Evolutionary conservation across 2,113 vertebrate genomes (phyloP).

Genomic region (Pavo muticus): DNA sequence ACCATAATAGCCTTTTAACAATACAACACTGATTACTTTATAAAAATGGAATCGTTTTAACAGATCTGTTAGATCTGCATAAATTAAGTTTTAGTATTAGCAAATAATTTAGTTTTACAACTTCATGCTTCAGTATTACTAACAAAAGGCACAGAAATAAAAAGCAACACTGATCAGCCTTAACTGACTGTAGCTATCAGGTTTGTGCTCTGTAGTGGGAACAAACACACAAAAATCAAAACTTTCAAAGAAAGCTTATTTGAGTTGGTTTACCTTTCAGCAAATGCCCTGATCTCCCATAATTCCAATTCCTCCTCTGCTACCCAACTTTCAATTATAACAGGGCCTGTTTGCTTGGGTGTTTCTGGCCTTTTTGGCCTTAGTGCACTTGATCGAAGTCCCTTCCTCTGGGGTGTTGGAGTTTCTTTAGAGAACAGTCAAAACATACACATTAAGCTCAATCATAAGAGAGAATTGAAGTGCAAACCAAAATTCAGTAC

Average conservation of each 20-base stretch:
- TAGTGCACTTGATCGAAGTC: slow-evolving; percentile 92
- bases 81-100: not conserved
- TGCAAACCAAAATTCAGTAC: not conserved
- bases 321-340: slow-evolving; percentile 98
- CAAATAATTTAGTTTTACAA: not conserved
- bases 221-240: not conserved
- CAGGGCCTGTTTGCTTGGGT: slow-evolving; percentile 96
- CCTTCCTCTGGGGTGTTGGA: slow-evolving; percentile 93
- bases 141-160: not conserved
- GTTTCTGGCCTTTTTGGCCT: slow-evolving; percentile 97
- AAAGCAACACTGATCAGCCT: not conserved
- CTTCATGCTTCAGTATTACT: not conserved
- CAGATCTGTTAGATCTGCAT: not conserved
- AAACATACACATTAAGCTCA: slow-evolving; percentile 47
- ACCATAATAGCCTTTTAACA: not conserved
- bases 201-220: not conserved
- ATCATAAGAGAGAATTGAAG: not conserved
- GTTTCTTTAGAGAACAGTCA: slow-evolving; percentile 85
- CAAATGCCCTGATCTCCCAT: slow-evolving; percentile 99
- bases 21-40: not conserved
- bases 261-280: slow-evolving; percentile 87
- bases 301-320: slow-evolving; percentile 97
- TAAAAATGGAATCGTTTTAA: not conserved
- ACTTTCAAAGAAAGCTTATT: not conserved
- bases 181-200: not conserved